Percentiles rank a stretch among this genome's conserved stretches.
Evolutionary conservation across 2,797 vertebrate species (phyloP).

Genomic region (Loris lydekkerianus): DNA sequence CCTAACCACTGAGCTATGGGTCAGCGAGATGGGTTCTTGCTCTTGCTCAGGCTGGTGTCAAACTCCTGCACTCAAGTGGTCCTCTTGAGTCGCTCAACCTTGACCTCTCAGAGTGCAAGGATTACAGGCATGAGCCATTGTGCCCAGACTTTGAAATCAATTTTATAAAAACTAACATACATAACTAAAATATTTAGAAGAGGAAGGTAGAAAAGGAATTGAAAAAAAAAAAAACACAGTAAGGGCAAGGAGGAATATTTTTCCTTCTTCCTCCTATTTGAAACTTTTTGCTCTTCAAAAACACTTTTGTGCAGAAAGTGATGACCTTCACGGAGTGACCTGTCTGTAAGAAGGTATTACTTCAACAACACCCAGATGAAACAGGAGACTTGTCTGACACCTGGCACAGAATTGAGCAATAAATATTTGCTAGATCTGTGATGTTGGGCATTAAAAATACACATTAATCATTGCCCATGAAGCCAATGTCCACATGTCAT

Average conservation of each 20-base stretch:
- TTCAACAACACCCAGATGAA: not conserved
- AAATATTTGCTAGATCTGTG: not conserved
- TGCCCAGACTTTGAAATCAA: not conserved
- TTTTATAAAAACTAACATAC: conserved; percentile 4
- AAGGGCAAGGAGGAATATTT: not conserved
- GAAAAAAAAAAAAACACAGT: not conserved
- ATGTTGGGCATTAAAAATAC: not conserved
- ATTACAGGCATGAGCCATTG: too few species aligned
- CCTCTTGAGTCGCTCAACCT: too few species aligned
- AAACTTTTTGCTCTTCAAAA: not conserved
- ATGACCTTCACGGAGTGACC: not conserved
- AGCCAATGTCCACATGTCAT: not conserved
- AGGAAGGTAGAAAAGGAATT: not conserved
- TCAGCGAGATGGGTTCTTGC: too few species aligned
- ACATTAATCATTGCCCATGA: not conserved
- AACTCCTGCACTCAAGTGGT: too few species aligned
- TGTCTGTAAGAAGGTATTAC: not conserved
- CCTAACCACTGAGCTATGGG: too few species aligned
- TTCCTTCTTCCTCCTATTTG: not conserved
- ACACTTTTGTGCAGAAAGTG: not conserved
- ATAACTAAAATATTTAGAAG: not conserved
- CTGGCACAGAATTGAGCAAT: not conserved
- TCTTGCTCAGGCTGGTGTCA: too few species aligned
- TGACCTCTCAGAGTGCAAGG: too few species aligned
- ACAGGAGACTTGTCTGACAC: not conserved